A percentile compares a stretch with the other conserved stretches of the same genome.
Evolutionary conservation across 2,888 invertebrate genomes (phyloP).

Genomic region (Napeogenes inachia): DNA sequence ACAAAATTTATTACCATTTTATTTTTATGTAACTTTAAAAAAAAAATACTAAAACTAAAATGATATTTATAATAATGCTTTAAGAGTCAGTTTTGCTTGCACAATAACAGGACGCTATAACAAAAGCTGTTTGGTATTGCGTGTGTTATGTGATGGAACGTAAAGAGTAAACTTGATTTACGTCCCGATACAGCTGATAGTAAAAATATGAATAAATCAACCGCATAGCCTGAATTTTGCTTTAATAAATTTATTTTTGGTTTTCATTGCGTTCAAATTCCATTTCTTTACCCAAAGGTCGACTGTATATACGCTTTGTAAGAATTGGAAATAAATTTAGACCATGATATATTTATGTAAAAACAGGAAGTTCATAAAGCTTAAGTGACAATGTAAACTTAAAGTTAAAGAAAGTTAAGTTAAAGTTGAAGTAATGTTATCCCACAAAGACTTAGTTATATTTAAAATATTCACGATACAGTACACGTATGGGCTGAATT

Average conservation of each 20-base stretch:
- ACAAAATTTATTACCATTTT: slow-evolving; percentile 15
- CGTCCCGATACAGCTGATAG: slow-evolving; percentile 18
- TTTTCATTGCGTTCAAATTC: slow-evolving; percentile 17
- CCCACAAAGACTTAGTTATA: no score
- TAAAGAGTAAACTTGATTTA: slow-evolving; percentile 10
- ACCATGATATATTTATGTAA: neutral
- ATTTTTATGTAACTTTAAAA: neutral
- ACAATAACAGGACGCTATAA: neutral
- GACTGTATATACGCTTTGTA: neutral
- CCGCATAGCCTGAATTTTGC: slow-evolving; percentile 14
- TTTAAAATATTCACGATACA: no score
- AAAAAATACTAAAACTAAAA: neutral
- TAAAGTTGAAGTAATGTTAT: neutral
- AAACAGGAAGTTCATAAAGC: neutral
- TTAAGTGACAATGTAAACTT: no score
- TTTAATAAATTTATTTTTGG: slow-evolving; percentile 19
- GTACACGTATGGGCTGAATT: no score
- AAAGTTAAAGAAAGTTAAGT: neutral
- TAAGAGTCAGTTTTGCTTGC: neutral
- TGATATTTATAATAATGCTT: neutral
- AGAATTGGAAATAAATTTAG: no score
- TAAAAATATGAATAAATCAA: slow-evolving; percentile 23
- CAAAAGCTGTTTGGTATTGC: slow-evolving; percentile 10
- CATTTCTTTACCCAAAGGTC: slow-evolving; percentile 10
- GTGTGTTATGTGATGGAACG: slow-evolving; percentile 6